A percentile compares a stretch with the other conserved stretches of the same genome.
phyloP scores from a whole-genome alignment of 2,113 vertebrate species.

The Phasianus colchicus region DNA sequence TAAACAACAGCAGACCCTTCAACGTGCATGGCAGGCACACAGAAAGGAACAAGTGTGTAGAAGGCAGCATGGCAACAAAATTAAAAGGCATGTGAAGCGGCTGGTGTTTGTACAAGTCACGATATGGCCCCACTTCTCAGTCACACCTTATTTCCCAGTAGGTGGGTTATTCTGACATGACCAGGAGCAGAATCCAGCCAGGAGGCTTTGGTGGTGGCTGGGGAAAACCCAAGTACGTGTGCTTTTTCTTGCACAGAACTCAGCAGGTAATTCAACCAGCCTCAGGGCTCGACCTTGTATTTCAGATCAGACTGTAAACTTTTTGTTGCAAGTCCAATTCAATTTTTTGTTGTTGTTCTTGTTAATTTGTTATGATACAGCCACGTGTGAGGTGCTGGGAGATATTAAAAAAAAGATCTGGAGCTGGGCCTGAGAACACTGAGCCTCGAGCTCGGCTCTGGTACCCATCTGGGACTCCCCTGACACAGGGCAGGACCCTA shows the following conservation, averaged over 20 bases:
- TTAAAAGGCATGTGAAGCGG: not conserved
- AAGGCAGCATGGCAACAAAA: not conserved
- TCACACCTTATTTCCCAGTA: not conserved
- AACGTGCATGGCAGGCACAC: not conserved
- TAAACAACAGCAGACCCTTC: not conserved
- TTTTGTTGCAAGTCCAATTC: not conserved
- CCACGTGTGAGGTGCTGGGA: not conserved
- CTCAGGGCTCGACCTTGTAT: not conserved
- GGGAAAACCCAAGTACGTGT: not conserved
- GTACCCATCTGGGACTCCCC: not conserved
- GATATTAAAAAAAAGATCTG: not conserved
- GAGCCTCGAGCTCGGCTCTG: not conserved
- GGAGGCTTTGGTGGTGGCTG: not conserved
- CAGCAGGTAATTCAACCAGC: not conserved
- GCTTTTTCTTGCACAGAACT: constrained; percentile 10
- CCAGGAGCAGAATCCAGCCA: not conserved
- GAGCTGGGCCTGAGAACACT: not conserved
- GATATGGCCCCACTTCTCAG: not conserved
- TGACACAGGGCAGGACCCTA: not conserved
- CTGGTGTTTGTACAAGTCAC: not conserved
- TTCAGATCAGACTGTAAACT: not conserved
- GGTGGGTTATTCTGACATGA: not conserved
- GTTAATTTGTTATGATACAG: constrained; percentile 20
- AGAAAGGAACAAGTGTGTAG: not conserved
- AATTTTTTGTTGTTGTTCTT: not conserved